Evolutionary conservation across 1,140 invertebrate genomes (phyloP).

Genomic region (Monochamus saltuarius): DNA sequence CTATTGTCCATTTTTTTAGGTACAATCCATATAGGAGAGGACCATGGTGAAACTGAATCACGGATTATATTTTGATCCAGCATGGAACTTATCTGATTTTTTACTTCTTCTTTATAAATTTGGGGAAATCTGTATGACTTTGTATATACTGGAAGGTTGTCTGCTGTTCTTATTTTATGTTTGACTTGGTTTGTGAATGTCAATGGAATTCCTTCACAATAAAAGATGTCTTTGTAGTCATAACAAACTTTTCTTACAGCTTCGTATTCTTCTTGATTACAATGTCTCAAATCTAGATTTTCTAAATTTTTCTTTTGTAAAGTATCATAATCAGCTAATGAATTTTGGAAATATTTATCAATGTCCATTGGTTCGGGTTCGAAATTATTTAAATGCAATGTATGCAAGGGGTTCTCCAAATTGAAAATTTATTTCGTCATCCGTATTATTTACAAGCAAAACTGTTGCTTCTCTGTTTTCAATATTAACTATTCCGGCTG

Average conservation of each 20-base stretch:
- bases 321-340: background rate
- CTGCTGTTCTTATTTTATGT: constrained; percentile 21
- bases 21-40: no score
- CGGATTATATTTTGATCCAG: background rate
- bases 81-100: background rate
- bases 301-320: constrained; percentile 18
- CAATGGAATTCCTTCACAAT: constrained; percentile 10
- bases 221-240: constrained; percentile 20
- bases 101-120: constrained; percentile 10
- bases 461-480: constrained; percentile 11
- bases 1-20: no score
- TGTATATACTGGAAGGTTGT: constrained; percentile 1
- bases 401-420: background rate
- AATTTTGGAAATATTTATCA: background rate
- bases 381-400: constrained; percentile 7
- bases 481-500: constrained; percentile 13
- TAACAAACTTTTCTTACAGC: constrained; percentile 12
- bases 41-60: no score
- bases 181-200: constrained; percentile 21
- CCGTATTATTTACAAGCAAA: constrained; percentile 9
- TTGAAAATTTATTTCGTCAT: constrained; percentile 6
- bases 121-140: constrained; percentile 12
- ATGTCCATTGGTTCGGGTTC: constrained; percentile 14
- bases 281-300: constrained; percentile 15
- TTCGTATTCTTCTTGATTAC: constrained; percentile 20